These are phyloP conservation scores for Nomada hirtipes DNA, from an alignment of 2,888 invertebrate species.

Conservation along the genomic window DNA sequence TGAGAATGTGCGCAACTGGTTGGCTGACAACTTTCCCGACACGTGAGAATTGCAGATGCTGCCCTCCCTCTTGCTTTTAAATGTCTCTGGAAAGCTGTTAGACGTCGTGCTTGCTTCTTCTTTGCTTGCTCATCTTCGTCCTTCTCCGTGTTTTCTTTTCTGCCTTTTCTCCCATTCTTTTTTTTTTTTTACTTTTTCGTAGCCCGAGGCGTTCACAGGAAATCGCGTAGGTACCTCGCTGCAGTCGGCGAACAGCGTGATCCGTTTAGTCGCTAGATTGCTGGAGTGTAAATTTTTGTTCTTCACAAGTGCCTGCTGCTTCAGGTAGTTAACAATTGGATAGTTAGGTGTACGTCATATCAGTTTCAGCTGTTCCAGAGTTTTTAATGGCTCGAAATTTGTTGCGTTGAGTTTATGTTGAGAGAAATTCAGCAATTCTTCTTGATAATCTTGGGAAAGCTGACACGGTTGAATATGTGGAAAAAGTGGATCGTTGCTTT, in stretches of 20 bases:
- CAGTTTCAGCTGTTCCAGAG: too few species aligned
- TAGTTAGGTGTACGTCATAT: too few species aligned
- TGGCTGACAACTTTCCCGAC: conserved; percentile 69
- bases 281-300: background rate
- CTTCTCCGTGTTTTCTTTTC: background rate
- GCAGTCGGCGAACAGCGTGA: background rate
- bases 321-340: background rate
- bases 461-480: too few species aligned
- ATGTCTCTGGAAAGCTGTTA: conserved; percentile 51
- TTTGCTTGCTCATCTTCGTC: conserved; percentile 27
- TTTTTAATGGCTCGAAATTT: too few species aligned
- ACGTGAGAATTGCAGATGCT: conserved; percentile 69
- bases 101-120: conserved; percentile 26
- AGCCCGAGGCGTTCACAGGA: conserved; percentile 3
- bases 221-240: conserved; percentile 11
- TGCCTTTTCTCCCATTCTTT: background rate
- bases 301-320: background rate
- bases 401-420: too few species aligned
- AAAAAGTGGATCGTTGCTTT: too few species aligned
- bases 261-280: conserved; percentile 4
- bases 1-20: conserved; percentile 73
- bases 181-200: background rate
- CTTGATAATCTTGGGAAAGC: too few species aligned
- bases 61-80: conserved; percentile 47
- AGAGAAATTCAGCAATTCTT: too few species aligned